phyloP scores from a whole-genome alignment of 2,797 vertebrate genomes.

The Coilia nasus region DNA sequence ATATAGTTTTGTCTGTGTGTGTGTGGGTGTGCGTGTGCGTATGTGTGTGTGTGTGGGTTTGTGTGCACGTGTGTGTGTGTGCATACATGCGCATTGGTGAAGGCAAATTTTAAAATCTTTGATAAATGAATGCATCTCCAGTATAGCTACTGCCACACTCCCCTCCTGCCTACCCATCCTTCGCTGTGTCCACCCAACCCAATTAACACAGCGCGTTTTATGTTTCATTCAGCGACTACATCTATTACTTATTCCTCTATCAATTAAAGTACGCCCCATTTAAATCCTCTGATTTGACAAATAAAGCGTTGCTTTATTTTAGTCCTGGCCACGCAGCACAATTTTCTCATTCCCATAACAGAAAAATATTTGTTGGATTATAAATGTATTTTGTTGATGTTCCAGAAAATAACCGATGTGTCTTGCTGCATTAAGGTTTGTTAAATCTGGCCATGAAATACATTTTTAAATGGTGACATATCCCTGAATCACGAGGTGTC shows the following conservation, averaged over 20 bases:
- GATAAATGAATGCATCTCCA: background rate
- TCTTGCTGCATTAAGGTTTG: background rate
- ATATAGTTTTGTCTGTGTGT: background rate
- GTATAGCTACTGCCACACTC: background rate
- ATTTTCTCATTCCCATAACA: background rate
- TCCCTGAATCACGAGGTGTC: background rate
- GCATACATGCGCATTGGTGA: background rate
- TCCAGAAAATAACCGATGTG: background rate
- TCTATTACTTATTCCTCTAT: background rate
- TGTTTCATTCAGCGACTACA: background rate
- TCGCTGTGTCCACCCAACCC: background rate
- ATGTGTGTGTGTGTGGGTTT: background rate
- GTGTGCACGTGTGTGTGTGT: background rate
- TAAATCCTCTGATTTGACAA: slow-evolving; percentile 13
- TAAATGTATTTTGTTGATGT: background rate
- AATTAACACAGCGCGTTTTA: background rate
- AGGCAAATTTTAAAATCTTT: background rate
- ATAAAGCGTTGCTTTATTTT: background rate
- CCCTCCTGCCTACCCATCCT: background rate
- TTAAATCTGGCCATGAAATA: slow-evolving; percentile 3
- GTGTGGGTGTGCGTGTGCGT: background rate
- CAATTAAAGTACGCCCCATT: background rate
- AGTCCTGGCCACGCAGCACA: background rate
- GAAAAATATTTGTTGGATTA: slow-evolving; percentile 1
- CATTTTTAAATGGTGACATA: background rate